Conservation (phyloP, 2,888 invertebrate species). For the Nomada fabriciana region DNA sequence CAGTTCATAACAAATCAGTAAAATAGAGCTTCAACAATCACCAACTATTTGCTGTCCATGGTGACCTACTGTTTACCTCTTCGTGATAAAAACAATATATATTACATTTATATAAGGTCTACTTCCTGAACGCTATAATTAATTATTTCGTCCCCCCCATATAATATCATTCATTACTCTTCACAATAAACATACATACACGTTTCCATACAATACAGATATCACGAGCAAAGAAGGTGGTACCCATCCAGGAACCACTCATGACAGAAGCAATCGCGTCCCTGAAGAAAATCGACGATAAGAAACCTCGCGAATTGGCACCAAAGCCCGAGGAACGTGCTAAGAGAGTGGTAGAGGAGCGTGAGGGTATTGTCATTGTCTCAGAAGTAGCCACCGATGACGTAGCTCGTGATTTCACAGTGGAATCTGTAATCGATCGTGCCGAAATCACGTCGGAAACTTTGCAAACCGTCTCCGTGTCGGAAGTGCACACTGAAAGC, state of each 20-base stretch:
- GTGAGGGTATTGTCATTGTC: slow-evolving; percentile 81
- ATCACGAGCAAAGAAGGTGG: slow-evolving; percentile 85
- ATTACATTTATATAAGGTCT: too few relatives aligned
- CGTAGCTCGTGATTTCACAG: slow-evolving; percentile 73
- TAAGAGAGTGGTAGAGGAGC: slow-evolving; percentile 85
- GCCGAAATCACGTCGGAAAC: slow-evolving; percentile 79
- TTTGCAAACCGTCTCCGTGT: slow-evolving; percentile 86
- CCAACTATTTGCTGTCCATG: too few relatives aligned
- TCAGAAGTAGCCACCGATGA: slow-evolving; percentile 80
- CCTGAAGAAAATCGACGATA: slow-evolving; percentile 87
- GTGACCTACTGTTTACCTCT: too few relatives aligned
- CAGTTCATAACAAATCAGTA: background rate
- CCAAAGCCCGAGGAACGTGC: slow-evolving; percentile 84
- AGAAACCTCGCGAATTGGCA: slow-evolving; percentile 82
- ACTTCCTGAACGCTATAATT: too few relatives aligned
- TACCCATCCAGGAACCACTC: slow-evolving; percentile 87
- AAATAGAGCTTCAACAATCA: too few relatives aligned
- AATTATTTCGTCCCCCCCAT: too few relatives aligned
- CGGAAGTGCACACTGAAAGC: slow-evolving; percentile 87
- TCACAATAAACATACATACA: background rate
- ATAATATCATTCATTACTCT: too few relatives aligned
- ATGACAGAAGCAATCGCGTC: slow-evolving; percentile 87
- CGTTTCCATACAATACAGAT: slow-evolving; percentile 30
- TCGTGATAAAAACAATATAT: too few relatives aligned
- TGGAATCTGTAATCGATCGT: slow-evolving; percentile 75